Conservation (phyloP, 2,888 invertebrate genomes). For the Cremastinae sp. region DNA sequence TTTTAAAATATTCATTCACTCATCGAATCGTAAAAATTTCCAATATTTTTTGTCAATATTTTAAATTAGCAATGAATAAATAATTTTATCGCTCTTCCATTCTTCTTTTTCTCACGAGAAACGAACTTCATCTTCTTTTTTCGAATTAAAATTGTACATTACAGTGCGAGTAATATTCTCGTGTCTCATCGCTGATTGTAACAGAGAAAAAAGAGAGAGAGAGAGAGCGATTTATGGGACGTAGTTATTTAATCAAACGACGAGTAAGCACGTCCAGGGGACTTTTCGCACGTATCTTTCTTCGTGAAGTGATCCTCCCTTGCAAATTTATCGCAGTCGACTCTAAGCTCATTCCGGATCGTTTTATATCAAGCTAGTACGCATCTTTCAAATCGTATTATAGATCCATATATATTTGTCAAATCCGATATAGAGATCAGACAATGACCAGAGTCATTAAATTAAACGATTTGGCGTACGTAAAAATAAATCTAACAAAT, state of each 20-base stretch:
- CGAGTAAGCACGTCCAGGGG: constrained; percentile 63
- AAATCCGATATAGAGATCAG: constrained; percentile 42
- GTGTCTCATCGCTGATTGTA: constrained; percentile 16
- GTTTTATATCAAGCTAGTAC: background rate
- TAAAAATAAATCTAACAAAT: constrained; percentile 45
- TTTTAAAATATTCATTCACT: too few species aligned
- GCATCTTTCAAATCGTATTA: constrained; percentile 1
- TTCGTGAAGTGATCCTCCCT: constrained; percentile 29
- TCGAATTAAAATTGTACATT: background rate
- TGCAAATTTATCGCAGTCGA: constrained; percentile 44
- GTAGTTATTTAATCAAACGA: constrained; percentile 73
- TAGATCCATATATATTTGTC: constrained; percentile 16
- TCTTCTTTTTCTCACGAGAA: too few species aligned
- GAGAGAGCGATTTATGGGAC: constrained; percentile 71
- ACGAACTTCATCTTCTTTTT: too few species aligned
- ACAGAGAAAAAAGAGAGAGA: background rate
- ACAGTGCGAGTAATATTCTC: constrained; percentile 20
- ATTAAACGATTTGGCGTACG: constrained; percentile 45
- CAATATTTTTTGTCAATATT: too few species aligned
- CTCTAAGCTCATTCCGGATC: constrained; percentile 9
- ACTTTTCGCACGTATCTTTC: constrained; percentile 64
- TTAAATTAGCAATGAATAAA: too few species aligned
- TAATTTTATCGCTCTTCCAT: too few species aligned
- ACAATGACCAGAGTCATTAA: constrained; percentile 22
- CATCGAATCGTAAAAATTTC: too few species aligned